These are phyloP conservation scores for Poeciliopsis presidionis DNA, from an alignment of 2,797 vertebrate genomes.

Conservation along the genomic window DNA sequence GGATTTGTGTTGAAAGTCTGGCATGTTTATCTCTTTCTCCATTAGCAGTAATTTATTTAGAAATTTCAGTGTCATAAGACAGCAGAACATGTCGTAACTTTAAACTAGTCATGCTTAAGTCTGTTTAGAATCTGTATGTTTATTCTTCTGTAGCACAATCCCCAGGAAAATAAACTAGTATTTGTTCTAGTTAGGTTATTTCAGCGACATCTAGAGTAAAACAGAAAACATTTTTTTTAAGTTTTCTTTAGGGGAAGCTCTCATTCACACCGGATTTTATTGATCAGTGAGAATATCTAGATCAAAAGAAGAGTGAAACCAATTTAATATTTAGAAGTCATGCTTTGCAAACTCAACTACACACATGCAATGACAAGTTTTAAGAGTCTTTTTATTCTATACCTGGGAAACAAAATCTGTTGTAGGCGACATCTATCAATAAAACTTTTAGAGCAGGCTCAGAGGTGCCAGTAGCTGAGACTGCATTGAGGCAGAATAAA, in stretches of 20 bases:
- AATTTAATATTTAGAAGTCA: background rate
- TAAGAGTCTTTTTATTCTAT: constrained; percentile 38
- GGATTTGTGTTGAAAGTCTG: background rate
- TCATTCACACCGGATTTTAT: background rate
- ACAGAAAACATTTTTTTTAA: background rate
- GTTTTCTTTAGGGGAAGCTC: background rate
- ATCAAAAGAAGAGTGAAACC: background rate
- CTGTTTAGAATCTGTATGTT: background rate
- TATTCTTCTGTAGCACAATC: background rate
- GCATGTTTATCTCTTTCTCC: background rate
- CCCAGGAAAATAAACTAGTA: background rate
- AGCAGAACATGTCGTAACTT: background rate
- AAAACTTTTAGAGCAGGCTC: constrained; percentile 44
- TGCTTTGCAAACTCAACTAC: background rate
- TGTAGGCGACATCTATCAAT: constrained; percentile 27
- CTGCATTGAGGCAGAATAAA: background rate
- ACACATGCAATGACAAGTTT: background rate
- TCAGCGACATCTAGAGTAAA: background rate
- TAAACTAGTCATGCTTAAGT: background rate
- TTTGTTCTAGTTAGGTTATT: background rate
- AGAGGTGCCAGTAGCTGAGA: constrained; percentile 25
- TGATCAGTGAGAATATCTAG: background rate
- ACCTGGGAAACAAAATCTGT: constrained; percentile 40
- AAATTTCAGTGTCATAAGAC: background rate
- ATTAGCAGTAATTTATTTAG: background rate